Conservation (phyloP, 2,797 vertebrate genomes). For the Sebastes kiyomatsui region DNA sequence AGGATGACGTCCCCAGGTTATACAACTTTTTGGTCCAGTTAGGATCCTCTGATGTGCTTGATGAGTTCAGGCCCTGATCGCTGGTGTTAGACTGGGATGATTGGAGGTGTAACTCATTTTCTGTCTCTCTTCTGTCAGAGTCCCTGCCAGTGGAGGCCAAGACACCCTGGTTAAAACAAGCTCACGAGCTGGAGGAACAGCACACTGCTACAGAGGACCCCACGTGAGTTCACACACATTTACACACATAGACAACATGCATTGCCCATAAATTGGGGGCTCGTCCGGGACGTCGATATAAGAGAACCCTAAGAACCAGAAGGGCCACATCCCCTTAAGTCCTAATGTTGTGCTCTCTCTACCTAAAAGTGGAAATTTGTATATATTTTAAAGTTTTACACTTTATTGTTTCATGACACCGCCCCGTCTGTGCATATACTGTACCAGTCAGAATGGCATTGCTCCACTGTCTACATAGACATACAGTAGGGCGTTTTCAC, state of each 20-base stretch:
- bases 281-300: no score
- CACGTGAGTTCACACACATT: slow-evolving; percentile 81
- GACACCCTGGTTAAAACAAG: slow-evolving; percentile 91
- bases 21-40: background rate
- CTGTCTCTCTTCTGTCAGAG: slow-evolving; percentile 77
- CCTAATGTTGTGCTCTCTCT: no score
- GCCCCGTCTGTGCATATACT: background rate
- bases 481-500: no score
- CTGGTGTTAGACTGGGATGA: background rate
- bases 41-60: background rate
- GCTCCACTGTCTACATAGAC: no score
- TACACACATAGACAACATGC: no score
- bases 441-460: no score
- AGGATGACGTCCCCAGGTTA: background rate
- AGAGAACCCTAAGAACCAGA: no score
- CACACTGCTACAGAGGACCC: slow-evolving; percentile 87
- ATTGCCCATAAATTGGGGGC: no score
- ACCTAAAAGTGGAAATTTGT: no score
- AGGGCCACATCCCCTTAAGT: no score
- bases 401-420: background rate
- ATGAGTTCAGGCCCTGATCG: background rate
- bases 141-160: slow-evolving; percentile 90
- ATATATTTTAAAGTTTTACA: background rate
- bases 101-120: background rate
- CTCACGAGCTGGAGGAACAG: slow-evolving; percentile 90